phyloP scores from a whole-genome alignment of 2,113 vertebrate genomes.

The Pyxicephalus adspersus region DNA sequence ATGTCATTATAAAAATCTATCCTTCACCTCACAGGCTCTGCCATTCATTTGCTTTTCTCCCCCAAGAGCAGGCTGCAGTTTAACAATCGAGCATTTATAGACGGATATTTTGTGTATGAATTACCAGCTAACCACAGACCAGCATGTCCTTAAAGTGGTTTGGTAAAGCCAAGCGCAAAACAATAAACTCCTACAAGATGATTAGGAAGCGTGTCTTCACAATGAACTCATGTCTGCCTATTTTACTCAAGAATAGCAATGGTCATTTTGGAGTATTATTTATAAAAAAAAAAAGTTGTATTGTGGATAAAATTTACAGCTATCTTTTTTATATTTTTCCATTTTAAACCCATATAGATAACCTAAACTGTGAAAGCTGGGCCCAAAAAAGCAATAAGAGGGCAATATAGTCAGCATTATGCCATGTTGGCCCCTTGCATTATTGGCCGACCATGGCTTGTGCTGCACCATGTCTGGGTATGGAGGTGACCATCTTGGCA shows the following conservation, averaged over 20 bases:
- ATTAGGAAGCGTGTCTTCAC: slow-evolving; percentile 57
- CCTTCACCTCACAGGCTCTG: slow-evolving; percentile 10
- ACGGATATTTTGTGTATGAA: slow-evolving; percentile 61
- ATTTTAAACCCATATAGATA: too few species aligned
- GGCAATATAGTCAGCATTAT: too few species aligned
- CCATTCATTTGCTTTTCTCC: slow-evolving; percentile 45
- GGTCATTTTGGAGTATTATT: slow-evolving; percentile 49
- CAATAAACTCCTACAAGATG: slow-evolving; percentile 60
- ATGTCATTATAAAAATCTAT: slow-evolving; percentile 15
- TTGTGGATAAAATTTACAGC: slow-evolving; percentile 2
- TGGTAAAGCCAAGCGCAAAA: slow-evolving; percentile 69
- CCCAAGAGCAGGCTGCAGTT: slow-evolving; percentile 50
- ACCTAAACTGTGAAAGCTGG: too few species aligned
- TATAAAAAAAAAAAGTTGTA: background rate
- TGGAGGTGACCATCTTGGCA: too few species aligned
- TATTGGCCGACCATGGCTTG: too few species aligned
- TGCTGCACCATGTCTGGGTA: too few species aligned
- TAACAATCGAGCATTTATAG: slow-evolving; percentile 60
- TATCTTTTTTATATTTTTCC: background rate
- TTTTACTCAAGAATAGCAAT: slow-evolving; percentile 55
- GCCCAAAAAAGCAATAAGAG: too few species aligned
- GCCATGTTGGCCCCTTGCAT: too few species aligned
- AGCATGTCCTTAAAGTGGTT: slow-evolving; percentile 52
- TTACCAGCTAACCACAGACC: slow-evolving; percentile 45
- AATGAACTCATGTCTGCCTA: slow-evolving; percentile 63